A percentile compares a stretch with the other conserved stretches of the same genome.
Conservation (phyloP, 2,113 vertebrate genomes). For the Silurus meridionalis region DNA sequence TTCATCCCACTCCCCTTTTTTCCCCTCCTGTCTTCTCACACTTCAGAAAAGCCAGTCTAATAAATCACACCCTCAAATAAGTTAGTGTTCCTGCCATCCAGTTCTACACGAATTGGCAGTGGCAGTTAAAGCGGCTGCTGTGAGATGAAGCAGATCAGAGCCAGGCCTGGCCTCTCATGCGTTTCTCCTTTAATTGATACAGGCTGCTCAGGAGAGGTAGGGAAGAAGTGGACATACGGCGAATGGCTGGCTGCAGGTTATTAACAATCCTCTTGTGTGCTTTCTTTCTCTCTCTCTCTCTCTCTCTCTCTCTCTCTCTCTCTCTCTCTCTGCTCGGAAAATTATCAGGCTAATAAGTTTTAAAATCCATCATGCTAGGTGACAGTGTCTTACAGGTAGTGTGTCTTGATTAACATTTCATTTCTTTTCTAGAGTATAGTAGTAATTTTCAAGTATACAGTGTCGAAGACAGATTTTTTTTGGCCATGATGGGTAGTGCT, state of each 20-base stretch:
- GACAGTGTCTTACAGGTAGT: not conserved
- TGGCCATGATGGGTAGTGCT: too few relatives aligned
- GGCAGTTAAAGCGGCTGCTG: constrained; percentile 25
- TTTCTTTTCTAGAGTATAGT: not conserved
- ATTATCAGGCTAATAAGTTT: constrained; percentile 29
- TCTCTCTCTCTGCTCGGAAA: constrained; percentile 38
- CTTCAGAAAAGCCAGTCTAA: constrained; percentile 8
- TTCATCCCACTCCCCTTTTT: not conserved
- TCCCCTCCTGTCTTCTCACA: not conserved
- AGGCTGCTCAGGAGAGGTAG: constrained; percentile 22
- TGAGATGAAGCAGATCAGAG: constrained; percentile 33
- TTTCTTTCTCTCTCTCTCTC: constrained; percentile 21
- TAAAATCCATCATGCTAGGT: constrained; percentile 47
- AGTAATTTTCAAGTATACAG: too few relatives aligned
- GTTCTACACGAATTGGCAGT: not conserved
- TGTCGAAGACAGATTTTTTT: too few relatives aligned
- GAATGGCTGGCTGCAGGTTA: constrained; percentile 51
- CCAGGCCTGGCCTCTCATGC: constrained; percentile 23
- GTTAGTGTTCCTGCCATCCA: not conserved
- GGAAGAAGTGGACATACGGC: constrained; percentile 35
- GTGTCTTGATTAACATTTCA: constrained; percentile 12
- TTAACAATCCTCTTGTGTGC: constrained; percentile 52
- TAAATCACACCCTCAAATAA: constrained; percentile 29
- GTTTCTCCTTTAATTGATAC: constrained; percentile 43
- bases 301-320: constrained; percentile 27